phyloP scores from a whole-genome alignment of 2,797 vertebrate species.

The Sphaeramia orbicularis region DNA sequence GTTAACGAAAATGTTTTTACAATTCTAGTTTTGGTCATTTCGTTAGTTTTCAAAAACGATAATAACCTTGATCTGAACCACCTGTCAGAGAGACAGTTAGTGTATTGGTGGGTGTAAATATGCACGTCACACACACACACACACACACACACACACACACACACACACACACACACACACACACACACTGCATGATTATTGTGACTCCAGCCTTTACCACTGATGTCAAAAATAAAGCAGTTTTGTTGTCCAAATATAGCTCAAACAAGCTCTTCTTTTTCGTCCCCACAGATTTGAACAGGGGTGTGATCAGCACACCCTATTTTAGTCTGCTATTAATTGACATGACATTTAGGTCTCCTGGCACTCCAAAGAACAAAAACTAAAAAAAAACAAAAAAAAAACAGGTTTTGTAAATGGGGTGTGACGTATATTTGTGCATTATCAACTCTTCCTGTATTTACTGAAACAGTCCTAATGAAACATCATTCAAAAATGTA shows the following conservation, averaged over 20 bases:
- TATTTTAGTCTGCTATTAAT: constrained; percentile 45
- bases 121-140: constrained; percentile 39
- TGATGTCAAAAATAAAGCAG: constrained; percentile 52
- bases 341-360: constrained; percentile 43
- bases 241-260: constrained; percentile 68
- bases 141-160: constrained; percentile 12
- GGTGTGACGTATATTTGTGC: background rate
- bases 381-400: constrained; percentile 33
- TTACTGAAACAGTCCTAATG: background rate
- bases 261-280: constrained; percentile 23
- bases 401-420: background rate
- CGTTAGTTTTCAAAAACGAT: too few relatives aligned
- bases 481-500: background rate
- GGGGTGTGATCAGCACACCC: constrained; percentile 29
- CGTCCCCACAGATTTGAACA: constrained; percentile 17
- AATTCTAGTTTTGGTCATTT: too few relatives aligned
- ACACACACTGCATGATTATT: constrained; percentile 29
- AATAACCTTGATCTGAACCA: constrained; percentile 58
- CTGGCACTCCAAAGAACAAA: too few relatives aligned
- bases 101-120: constrained; percentile 46
- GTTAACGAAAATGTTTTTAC: too few relatives aligned
- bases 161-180: too few relatives aligned
- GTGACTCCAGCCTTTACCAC: constrained; percentile 44
- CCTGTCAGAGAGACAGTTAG: constrained; percentile 61
- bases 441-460: too few relatives aligned